Conservation (phyloP, 2,113 vertebrate species). For the Cavia aperea region DNA sequence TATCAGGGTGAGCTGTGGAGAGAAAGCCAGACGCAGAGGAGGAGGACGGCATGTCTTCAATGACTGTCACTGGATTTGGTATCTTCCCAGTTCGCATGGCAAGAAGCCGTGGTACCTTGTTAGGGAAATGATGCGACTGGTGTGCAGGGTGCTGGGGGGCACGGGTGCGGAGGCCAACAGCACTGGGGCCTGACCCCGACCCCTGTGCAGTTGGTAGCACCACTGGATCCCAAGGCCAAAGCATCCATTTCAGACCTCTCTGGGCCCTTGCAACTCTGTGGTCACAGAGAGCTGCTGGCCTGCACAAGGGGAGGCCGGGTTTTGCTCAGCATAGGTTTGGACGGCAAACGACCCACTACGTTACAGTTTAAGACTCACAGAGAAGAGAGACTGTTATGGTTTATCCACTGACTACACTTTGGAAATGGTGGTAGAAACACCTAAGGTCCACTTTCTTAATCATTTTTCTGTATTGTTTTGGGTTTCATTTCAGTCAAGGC, state of each 20-base stretch:
- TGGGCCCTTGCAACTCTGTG: background rate
- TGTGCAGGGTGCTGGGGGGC: slow-evolving; percentile 13
- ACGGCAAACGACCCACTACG: background rate
- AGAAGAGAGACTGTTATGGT: background rate
- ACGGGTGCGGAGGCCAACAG: background rate
- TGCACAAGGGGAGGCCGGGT: background rate
- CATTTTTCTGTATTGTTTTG: background rate
- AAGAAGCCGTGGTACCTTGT: slow-evolving; percentile 58
- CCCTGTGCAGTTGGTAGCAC: too few relatives aligned
- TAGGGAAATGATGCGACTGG: slow-evolving; percentile 37
- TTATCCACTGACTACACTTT: background rate
- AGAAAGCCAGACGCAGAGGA: slow-evolving; percentile 27
- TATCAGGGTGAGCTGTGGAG: slow-evolving; percentile 24
- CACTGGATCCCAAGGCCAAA: too few relatives aligned
- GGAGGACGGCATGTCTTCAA: slow-evolving; percentile 56
- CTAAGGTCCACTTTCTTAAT: background rate
- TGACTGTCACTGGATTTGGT: slow-evolving; percentile 59
- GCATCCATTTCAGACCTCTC: background rate
- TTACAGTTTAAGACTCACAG: background rate
- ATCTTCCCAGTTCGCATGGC: slow-evolving; percentile 66
- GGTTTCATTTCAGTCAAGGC: background rate
- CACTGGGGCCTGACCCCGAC: background rate
- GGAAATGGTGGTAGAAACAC: background rate
- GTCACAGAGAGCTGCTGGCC: background rate
- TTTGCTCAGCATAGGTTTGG: background rate